phyloP scores from a whole-genome alignment of 2,113 vertebrate genomes.

The Ailurus styani region DNA sequence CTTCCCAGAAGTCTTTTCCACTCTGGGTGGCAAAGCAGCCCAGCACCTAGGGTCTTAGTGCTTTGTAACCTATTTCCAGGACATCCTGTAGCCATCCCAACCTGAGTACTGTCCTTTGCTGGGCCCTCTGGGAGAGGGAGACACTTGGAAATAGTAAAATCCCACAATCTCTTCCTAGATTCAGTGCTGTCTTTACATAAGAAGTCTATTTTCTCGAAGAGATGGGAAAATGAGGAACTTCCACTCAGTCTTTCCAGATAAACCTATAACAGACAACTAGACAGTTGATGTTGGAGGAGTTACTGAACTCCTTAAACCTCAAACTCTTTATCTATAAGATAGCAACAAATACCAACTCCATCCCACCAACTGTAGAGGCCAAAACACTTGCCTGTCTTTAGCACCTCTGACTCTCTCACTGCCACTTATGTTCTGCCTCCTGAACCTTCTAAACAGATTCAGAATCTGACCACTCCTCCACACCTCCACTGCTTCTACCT shows the following conservation, averaged over 20 bases:
- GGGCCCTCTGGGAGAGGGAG: not conserved
- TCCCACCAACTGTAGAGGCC: not conserved
- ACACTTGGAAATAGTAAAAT: not conserved
- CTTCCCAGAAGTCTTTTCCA: not conserved
- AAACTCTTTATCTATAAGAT: conserved; percentile 8
- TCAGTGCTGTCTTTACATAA: not conserved
- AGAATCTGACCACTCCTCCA: not conserved
- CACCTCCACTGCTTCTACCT: not conserved
- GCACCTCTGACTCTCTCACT: not conserved
- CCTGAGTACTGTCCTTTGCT: not conserved
- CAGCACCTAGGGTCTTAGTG: not conserved
- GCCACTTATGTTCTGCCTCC: not conserved
- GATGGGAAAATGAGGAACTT: not conserved
- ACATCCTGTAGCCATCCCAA: not conserved
- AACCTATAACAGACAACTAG: not conserved
- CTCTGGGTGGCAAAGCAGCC: not conserved
- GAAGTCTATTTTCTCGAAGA: conserved; percentile 3
- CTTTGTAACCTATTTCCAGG: not conserved
- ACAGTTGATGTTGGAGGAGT: conserved; percentile 35
- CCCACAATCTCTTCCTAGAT: not conserved
- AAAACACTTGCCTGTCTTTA: not conserved
- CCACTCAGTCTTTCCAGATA: not conserved
- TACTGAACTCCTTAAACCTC: conserved; percentile 23
- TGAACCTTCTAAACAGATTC: not conserved
- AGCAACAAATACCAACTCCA: not conserved